A percentile compares a stretch with the other conserved stretches of the same genome.
Evolutionary conservation across 1,140 invertebrate genomes (phyloP).

Genomic region (Ctenoplectra terminalis): DNA sequence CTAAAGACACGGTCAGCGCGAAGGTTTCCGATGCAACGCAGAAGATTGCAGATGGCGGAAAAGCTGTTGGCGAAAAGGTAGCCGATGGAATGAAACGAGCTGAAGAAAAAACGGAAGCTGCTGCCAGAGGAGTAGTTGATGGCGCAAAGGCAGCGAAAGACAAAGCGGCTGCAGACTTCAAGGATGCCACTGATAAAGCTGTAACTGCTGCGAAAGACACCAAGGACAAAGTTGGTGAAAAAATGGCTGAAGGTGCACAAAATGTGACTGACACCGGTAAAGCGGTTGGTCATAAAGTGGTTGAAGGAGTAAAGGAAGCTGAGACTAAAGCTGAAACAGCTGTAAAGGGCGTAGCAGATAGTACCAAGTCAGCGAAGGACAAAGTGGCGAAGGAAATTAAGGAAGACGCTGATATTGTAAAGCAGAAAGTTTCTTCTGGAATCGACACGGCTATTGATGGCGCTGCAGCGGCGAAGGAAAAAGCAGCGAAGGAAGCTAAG

Average conservation of each 20-base stretch:
- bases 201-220: slow-evolving; percentile 39
- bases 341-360: slow-evolving; percentile 19
- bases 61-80: slow-evolving; percentile 41
- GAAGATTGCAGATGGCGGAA: slow-evolving; percentile 25
- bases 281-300: slow-evolving; percentile 20
- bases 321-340: slow-evolving; percentile 16
- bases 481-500: slow-evolving; percentile 51
- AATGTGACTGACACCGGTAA: slow-evolving; percentile 28
- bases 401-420: slow-evolving; percentile 6
- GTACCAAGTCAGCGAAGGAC: slow-evolving; percentile 42
- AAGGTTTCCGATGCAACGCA: slow-evolving; percentile 14
- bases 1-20: slow-evolving; percentile 15
- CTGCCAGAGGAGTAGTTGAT: slow-evolving; percentile 14
- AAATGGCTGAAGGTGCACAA: slow-evolving; percentile 35
- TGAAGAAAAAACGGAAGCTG: slow-evolving; percentile 21
- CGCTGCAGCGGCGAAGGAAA: slow-evolving; percentile 38
- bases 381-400: slow-evolving; percentile 43
- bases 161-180: slow-evolving; percentile 27
- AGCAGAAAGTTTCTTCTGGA: slow-evolving; percentile 26
- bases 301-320: background rate
- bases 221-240: slow-evolving; percentile 36
- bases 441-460: slow-evolving; percentile 10
- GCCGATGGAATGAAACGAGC: slow-evolving; percentile 6
- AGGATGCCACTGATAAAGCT: slow-evolving; percentile 46
- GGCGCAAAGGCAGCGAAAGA: slow-evolving; percentile 54